These are phyloP conservation scores for Echinarachnius parma DNA, from an alignment of 53 echinoderm and acorn worm genomes.

Conservation along the genomic window DNA sequence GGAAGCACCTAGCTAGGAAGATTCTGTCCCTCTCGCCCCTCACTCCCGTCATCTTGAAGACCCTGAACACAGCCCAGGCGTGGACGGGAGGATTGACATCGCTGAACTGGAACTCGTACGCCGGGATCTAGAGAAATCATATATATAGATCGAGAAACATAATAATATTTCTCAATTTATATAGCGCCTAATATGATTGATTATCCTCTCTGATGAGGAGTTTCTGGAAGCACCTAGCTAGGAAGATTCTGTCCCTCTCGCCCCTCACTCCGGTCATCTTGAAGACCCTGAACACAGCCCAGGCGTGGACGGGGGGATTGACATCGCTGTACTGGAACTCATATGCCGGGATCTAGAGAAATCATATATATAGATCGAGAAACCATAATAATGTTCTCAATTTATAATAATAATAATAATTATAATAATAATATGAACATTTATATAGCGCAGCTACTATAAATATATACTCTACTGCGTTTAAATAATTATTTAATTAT, in stretches of 20 bases:
- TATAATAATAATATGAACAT: too few species aligned
- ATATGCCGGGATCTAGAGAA: slow-evolving; percentile 93
- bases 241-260: slow-evolving; percentile 75
- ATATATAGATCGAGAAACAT: too few species aligned
- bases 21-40: slow-evolving; percentile 79
- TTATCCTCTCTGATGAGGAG: slow-evolving; percentile 92
- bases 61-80: slow-evolving; percentile 98
- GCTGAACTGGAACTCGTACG: slow-evolving; percentile 95
- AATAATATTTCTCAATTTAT: too few species aligned
- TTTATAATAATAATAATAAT: too few species aligned
- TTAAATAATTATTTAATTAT: too few species aligned
- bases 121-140: slow-evolving; percentile 92
- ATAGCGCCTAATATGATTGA: too few species aligned
- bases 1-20: slow-evolving; percentile 89
- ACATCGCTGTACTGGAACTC: slow-evolving; percentile 97
- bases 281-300: slow-evolving; percentile 98
- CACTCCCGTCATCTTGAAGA: slow-evolving; percentile 87
- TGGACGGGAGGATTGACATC: slow-evolving; percentile 99
- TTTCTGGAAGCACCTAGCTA: slow-evolving; percentile 91
- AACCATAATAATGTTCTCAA: too few species aligned
- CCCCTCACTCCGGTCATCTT: slow-evolving; percentile 87
- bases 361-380: too few species aligned
- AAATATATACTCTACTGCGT: too few species aligned
- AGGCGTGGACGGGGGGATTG: slow-evolving; percentile 97
- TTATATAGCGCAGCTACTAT: too few species aligned